Evolutionary conservation across 2,113 vertebrate genomes (phyloP).

Genomic region (Polypterus senegalus): DNA sequence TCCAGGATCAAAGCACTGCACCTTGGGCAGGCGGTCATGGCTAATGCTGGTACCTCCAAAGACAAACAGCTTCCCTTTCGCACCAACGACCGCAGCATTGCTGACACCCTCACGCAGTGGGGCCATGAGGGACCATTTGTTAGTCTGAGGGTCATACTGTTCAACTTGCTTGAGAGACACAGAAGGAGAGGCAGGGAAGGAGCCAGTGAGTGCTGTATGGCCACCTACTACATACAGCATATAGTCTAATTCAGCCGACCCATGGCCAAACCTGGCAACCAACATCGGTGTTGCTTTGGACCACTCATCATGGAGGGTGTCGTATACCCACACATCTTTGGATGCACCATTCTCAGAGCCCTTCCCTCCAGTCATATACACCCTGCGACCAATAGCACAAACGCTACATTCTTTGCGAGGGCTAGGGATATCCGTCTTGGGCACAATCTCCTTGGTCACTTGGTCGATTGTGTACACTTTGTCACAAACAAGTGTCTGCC

Average conservation of each 20-base stretch:
- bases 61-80: constrained; percentile 68
- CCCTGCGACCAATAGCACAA: constrained; percentile 68
- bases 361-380: constrained; percentile 63
- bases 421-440: constrained; percentile 66
- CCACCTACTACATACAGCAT: constrained; percentile 62
- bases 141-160: constrained; percentile 65
- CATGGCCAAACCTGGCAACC: constrained; percentile 64
- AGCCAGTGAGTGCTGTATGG: constrained; percentile 59
- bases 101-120: constrained; percentile 66
- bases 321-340: constrained; percentile 70
- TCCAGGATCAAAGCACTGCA: constrained; percentile 64
- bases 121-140: constrained; percentile 67
- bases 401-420: constrained; percentile 70
- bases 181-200: constrained; percentile 65
- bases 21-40: constrained; percentile 62
- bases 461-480: constrained; percentile 69
- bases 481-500: constrained; percentile 70
- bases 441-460: constrained; percentile 64
- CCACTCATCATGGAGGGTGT: constrained; percentile 69
- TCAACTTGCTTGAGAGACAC: constrained; percentile 72
- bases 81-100: constrained; percentile 65
- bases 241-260: constrained; percentile 62
- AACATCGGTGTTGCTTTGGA: constrained; percentile 64
- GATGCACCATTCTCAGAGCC: constrained; percentile 68
- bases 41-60: constrained; percentile 69